Conservation (phyloP, 1,140 invertebrate species). For the Drosophila ironensis region DNA sequence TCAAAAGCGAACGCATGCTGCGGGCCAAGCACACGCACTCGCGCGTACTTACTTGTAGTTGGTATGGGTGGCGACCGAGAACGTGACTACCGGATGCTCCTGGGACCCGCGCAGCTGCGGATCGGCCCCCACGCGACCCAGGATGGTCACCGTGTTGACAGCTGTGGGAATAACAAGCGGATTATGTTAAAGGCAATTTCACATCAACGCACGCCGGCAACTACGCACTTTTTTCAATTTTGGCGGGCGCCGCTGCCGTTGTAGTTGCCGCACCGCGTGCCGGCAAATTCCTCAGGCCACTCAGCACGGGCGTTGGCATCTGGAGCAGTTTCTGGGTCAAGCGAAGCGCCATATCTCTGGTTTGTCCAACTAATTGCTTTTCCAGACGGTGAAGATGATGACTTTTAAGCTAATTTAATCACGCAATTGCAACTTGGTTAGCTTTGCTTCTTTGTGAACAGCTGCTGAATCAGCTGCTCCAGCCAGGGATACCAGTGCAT, state of each 20-base stretch:
- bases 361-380: too few species aligned
- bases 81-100: conserved; percentile 93
- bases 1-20: conserved; percentile 17
- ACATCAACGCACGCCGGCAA: neutral
- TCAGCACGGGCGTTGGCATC: conserved; percentile 45
- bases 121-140: conserved; percentile 93
- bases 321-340: conserved; percentile 11
- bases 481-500: too few species aligned
- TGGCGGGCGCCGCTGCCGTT: conserved; percentile 61
- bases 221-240: conserved; percentile 77
- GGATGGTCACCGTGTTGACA: conserved; percentile 92
- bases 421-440: too few species aligned
- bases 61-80: conserved; percentile 94
- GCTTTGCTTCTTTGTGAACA: too few species aligned
- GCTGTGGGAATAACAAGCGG: conserved; percentile 86
- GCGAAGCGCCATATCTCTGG: neutral
- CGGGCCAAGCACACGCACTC: neutral
- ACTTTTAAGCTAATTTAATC: too few species aligned
- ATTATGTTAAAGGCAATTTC: neutral
- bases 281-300: conserved; percentile 33
- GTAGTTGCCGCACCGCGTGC: conserved; percentile 50
- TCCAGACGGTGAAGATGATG: too few species aligned
- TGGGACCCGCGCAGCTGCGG: conserved; percentile 91
- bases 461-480: too few species aligned
- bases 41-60: conserved; percentile 86